phyloP scores from a whole-genome alignment of 2,888 invertebrate genomes.

The Hartigia nigra region DNA sequence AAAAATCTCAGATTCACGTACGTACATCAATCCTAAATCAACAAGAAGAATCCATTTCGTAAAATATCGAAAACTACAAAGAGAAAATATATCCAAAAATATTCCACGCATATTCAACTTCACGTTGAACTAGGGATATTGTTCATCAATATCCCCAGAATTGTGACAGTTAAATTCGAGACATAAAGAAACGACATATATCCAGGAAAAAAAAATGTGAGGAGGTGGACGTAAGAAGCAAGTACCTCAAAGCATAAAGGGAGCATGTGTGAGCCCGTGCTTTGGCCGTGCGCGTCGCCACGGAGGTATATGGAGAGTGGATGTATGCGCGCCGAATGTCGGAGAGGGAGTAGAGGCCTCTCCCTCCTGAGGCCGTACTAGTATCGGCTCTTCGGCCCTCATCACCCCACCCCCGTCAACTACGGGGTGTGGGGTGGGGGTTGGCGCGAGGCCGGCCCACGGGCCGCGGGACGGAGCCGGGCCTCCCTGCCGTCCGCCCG shows the following conservation, averaged over 20 bases:
- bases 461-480: constrained; percentile 52
- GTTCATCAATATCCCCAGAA: not conserved
- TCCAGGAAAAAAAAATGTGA: not conserved
- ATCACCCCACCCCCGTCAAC: constrained; percentile 20
- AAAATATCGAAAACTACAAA: not conserved
- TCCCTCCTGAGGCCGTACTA: constrained; percentile 14
- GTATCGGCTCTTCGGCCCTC: constrained; percentile 7
- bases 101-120: not conserved
- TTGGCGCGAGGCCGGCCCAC: constrained; percentile 25
- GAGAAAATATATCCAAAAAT: not conserved
- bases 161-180: not conserved
- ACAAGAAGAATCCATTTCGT: not conserved
- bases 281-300: not conserved
- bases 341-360: not conserved
- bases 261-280: not conserved
- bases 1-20: not conserved
- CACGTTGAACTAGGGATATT: too few relatives aligned
- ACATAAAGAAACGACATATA: not conserved
- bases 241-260: not conserved
- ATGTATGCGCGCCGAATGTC: not conserved
- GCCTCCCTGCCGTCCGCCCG: constrained; percentile 55
- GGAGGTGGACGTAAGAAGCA: not conserved
- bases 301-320: not conserved
- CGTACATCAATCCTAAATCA: not conserved
- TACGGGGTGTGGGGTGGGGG: constrained; percentile 18